phyloP scores from a whole-genome alignment of 2,113 vertebrate genomes.

The Sylvilagus bachmani region DNA sequence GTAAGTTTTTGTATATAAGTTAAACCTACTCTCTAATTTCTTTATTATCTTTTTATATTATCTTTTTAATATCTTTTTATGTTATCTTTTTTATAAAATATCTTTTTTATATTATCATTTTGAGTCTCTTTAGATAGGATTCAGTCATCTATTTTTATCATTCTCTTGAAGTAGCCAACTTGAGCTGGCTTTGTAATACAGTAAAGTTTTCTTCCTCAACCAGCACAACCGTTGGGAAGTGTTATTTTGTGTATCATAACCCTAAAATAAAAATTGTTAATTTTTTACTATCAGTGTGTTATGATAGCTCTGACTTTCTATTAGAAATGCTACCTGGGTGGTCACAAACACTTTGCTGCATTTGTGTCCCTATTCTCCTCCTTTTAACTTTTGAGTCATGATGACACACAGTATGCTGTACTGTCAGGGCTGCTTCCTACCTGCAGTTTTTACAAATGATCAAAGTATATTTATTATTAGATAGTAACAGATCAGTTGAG shows the following conservation, averaged over 20 bases:
- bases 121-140: slow-evolving; percentile 10
- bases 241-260: not conserved
- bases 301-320: not conserved
- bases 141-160: slow-evolving; percentile 5
- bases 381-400: not conserved
- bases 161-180: not conserved
- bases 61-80: too few relatives aligned
- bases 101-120: not conserved
- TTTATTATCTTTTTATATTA: not conserved
- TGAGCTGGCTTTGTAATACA: not conserved
- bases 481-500: slow-evolving; percentile 5
- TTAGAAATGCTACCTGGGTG: not conserved
- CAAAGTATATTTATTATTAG: not conserved
- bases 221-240: not conserved
- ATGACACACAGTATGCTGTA: not conserved
- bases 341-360: not conserved
- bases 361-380: not conserved
- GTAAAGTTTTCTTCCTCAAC: not conserved
- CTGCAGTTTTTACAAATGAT: not conserved
- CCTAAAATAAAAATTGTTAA: not conserved
- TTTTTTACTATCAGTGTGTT: not conserved
- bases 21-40: slow-evolving; percentile 14
- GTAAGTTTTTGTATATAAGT: not conserved
- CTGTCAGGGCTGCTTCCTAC: not conserved
- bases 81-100: not conserved